Conservation (phyloP, 2,797 vertebrate genomes). For the Chrosomus eos region DNA sequence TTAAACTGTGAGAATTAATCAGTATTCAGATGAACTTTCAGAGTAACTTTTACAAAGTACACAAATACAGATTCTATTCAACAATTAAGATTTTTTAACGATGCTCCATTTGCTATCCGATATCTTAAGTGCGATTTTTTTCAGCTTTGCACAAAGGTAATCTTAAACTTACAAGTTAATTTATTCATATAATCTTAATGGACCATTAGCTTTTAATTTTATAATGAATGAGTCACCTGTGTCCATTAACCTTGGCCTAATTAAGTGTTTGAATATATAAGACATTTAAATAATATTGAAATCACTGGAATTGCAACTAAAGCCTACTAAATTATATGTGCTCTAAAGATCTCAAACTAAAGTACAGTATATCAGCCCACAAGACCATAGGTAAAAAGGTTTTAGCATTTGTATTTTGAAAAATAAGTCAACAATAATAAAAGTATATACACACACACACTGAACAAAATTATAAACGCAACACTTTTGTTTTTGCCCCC, state of each 20-base stretch:
- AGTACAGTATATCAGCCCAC: neutral
- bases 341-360: neutral
- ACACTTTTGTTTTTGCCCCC: no score
- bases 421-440: no score
- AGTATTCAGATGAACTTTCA: neutral
- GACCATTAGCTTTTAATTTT: constrained; percentile 2
- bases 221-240: constrained; percentile 21
- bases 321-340: neutral
- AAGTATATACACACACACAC: no score
- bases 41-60: neutral
- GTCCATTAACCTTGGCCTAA: constrained; percentile 1
- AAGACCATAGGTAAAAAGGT: neutral
- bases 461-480: no score
- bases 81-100: neutral
- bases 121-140: neutral
- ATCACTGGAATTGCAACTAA: neutral
- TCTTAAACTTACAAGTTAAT: neutral
- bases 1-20: neutral
- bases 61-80: neutral
- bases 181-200: neutral
- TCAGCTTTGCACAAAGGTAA: neutral
- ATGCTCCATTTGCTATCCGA: neutral
- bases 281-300: neutral
- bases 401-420: neutral
- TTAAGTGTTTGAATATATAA: neutral